Evolutionary conservation across 2,797 vertebrate genomes (phyloP).

Genomic region (Pangasius larnaudii): DNA sequence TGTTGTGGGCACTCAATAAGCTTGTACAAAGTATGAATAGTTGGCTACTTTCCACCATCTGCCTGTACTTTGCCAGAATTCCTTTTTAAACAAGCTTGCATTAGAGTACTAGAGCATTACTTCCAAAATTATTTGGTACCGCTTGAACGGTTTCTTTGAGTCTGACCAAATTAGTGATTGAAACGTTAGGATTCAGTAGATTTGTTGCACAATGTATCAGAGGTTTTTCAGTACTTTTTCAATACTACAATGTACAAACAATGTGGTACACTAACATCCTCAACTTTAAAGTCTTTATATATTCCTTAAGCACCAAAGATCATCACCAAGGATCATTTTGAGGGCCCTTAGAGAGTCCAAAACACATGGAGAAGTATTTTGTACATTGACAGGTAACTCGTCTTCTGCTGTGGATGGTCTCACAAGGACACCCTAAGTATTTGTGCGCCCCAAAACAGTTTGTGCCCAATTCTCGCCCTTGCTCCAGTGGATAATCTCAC

Average conservation of each 20-base stretch:
- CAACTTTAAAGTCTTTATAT: not conserved
- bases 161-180: not conserved
- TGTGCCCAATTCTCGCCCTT: not conserved
- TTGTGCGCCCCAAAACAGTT: not conserved
- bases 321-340: not conserved
- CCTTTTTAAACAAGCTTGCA: not conserved
- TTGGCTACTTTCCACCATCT: not conserved
- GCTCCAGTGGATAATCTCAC: not conserved
- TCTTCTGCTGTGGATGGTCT: not conserved
- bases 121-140: not conserved
- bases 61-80: not conserved
- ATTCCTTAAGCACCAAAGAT: not conserved
- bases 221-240: not conserved
- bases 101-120: not conserved
- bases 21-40: not conserved
- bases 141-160: not conserved
- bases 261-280: not conserved
- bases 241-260: not conserved
- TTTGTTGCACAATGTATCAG: not conserved
- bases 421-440: not conserved
- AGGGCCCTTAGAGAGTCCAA: not conserved
- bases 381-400: not conserved
- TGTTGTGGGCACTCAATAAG: slow-evolving; percentile 2
- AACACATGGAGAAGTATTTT: not conserved
- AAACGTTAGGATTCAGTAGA: not conserved